Evolutionary conservation across 1,140 invertebrate genomes (phyloP).

Genomic region (Apis cerana): DNA sequence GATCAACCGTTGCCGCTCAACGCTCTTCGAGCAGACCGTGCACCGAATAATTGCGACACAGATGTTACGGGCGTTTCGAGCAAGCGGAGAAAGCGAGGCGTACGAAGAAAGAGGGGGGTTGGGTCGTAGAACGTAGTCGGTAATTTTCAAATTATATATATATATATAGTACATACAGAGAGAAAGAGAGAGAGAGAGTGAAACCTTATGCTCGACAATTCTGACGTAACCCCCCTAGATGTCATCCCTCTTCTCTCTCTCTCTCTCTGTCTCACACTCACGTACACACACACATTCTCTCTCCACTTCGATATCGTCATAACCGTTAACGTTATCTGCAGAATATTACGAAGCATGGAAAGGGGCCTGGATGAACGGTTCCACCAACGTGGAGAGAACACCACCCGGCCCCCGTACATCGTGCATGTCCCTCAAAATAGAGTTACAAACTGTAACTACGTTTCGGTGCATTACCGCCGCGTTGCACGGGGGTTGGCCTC

Average conservation of each 20-base stretch:
- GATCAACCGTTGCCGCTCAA: slow-evolving; percentile 35
- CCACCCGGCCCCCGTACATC: slow-evolving; percentile 49
- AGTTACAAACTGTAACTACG: slow-evolving; percentile 80
- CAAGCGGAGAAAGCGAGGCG: slow-evolving; percentile 43
- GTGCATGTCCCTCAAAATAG: slow-evolving; percentile 75
- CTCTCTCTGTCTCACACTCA: background rate
- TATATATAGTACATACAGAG: slow-evolving; percentile 17
- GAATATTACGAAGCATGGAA: slow-evolving; percentile 68
- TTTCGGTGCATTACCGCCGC: slow-evolving; percentile 78
- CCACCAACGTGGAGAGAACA: slow-evolving; percentile 1
- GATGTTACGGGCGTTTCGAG: slow-evolving; percentile 70
- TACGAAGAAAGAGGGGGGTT: slow-evolving; percentile 5
- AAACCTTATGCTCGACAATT: background rate
- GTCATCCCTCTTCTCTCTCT: background rate
- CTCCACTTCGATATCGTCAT: slow-evolving; percentile 53
- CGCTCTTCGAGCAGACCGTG: slow-evolving; percentile 58
- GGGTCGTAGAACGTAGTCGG: background rate
- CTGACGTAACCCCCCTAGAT: slow-evolving; percentile 8
- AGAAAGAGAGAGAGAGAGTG: background rate
- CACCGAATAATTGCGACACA: slow-evolving; percentile 77
- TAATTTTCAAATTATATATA: slow-evolving; percentile 52
- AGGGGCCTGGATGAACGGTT: slow-evolving; percentile 36
- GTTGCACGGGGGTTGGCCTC: slow-evolving; percentile 44
- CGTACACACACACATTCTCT: too few relatives aligned
- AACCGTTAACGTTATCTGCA: slow-evolving; percentile 59